Base-by-base conservation (phyloP, 2,113 vertebrate species). In the Recurvirostra avosetta region DNA sequence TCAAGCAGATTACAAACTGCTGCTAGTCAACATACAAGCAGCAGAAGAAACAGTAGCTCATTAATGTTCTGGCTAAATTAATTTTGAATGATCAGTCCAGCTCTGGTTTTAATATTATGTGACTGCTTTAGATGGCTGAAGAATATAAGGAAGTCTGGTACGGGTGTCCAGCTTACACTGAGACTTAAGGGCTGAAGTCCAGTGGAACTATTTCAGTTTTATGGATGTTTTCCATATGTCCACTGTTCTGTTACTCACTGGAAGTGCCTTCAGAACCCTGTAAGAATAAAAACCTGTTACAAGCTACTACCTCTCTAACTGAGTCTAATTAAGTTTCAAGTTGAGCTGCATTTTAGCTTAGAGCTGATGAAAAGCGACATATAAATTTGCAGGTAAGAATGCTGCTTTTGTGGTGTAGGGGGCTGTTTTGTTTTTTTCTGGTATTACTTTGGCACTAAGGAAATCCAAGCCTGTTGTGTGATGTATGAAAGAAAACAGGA, bases 251-350 rank as follows among this genome's bases (percentile, higher is more conserved):
- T 96, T 94, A 80, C 50, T 93, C 43, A 34, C 47, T 94, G 79
- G 75, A 95, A 94, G 79, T 93, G 72, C 92, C 90, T 94, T 92
- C 80, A 86, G 65, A 94, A 94, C 32, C 32, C 38, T 88, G 58
- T 92, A 92, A 95, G 68, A 96, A 86, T 92, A 96, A 97, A 97
- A 90, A 74, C 43, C 20, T 93, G 15, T 92, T 93, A 62, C n/a
- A 92, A 93, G 58, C 75, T 85, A 59, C 78, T 75, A 17, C 70
- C 53, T 94, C 87, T 95, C 50, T 80, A 66, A 27, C 2, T 50
- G 70, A 96, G 73, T 96, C 84, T 95, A 87, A 94, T 94, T 86
- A 72, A 78, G 22, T 62, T 88, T 91, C 0, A 0, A 76, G 53
- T 59, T 66, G 41, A 92, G 50, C 59, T 77, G 58, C 32, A 32